phyloP scores from a whole-genome alignment of 2,797 vertebrate species.

The Alosa sapidissima region DNA sequence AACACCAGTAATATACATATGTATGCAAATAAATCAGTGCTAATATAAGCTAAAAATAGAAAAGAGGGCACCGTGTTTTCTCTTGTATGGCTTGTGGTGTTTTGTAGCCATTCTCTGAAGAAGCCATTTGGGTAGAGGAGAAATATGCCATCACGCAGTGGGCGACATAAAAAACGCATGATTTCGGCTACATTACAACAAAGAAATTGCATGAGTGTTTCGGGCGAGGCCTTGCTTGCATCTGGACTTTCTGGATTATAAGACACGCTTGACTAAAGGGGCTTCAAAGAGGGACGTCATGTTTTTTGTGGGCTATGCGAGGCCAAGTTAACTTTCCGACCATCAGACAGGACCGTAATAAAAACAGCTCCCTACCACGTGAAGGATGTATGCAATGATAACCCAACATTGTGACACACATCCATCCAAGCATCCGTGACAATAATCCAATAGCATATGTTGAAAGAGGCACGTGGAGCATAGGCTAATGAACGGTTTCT shows the following conservation, averaged over 20 bases:
- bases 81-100: background rate
- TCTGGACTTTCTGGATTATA: slow-evolving; percentile 4
- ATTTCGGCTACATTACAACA: slow-evolving; percentile 1
- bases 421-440: background rate
- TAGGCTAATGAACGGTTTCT: background rate
- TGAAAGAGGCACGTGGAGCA: background rate
- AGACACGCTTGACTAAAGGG: background rate
- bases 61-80: too few species aligned
- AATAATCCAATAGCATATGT: background rate
- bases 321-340: background rate
- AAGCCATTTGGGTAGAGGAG: background rate
- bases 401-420: background rate
- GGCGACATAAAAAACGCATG: background rate
- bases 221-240: background rate
- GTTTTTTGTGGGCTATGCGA: slow-evolving; percentile 38
- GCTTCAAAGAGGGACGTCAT: slow-evolving; percentile 23
- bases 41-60: background rate
- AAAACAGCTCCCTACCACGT: background rate
- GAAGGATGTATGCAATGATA: slow-evolving; percentile 13
- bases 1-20: background rate
- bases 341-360: background rate
- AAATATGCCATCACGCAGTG: background rate
- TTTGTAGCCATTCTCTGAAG: background rate
- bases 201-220: slow-evolving; percentile 1
- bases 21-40: background rate